These are phyloP conservation scores for Deroplatys truncata DNA, from an alignment of 2,888 invertebrate genomes.

Conservation along the genomic window DNA sequence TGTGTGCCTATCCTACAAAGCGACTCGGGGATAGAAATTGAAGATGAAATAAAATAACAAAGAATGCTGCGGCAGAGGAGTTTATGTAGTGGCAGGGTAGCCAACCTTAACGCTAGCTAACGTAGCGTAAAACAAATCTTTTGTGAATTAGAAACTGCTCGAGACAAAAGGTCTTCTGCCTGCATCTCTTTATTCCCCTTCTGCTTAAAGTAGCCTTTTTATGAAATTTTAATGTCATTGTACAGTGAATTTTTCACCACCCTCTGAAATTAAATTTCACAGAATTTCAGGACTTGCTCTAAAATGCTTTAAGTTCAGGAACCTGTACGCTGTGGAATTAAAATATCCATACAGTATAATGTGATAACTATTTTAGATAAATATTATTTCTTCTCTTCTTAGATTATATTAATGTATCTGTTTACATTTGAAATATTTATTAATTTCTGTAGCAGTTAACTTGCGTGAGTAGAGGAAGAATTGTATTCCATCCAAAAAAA, in stretches of 20 bases:
- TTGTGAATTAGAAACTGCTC: not conserved
- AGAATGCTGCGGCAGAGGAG: not conserved
- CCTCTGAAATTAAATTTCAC: too few relatives aligned
- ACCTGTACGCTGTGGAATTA: too few relatives aligned
- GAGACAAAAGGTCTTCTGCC: not conserved
- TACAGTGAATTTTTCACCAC: not conserved
- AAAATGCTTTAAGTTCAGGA: too few relatives aligned
- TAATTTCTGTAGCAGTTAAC: too few relatives aligned
- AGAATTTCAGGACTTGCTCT: too few relatives aligned
- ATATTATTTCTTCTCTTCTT: too few relatives aligned
- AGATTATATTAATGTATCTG: too few relatives aligned
- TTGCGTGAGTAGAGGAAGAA: too few relatives aligned
- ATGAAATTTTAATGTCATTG: not conserved
- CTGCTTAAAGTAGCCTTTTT: not conserved
- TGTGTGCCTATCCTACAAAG: not conserved
- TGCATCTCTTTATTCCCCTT: not conserved
- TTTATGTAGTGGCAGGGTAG: not conserved
- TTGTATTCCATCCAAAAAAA: too few relatives aligned
- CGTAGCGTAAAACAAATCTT: not conserved
- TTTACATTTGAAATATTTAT: too few relatives aligned
- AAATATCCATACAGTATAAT: too few relatives aligned
- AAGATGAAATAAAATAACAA: not conserved
- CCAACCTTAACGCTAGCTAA: not conserved
- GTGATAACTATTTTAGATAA: too few relatives aligned
- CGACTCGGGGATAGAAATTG: not conserved